Base-by-base conservation (phyloP, 35 echinoderm and acorn worm species). In the Ophioderma brevispina region DNA sequence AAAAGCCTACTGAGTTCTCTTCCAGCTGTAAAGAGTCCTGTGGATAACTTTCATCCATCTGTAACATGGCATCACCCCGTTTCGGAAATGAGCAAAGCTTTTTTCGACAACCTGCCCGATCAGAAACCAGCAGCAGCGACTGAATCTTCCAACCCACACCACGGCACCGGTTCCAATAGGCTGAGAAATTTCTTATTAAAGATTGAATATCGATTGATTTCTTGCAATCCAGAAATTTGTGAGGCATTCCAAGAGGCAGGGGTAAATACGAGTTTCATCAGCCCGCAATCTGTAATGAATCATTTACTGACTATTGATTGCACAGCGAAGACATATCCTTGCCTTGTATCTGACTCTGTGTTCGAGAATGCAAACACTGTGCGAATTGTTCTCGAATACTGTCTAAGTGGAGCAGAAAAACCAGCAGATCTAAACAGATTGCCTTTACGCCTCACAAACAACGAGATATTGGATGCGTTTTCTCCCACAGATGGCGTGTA, bases 381-480 rank as follows among this genome's bases (percentile, higher is more conserved):
- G 18, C 8, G 21, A 1, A 52, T 46, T 13, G 3, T 52, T 21
- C 55, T 84, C 17, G 41, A 52, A 5, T 84, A 84, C 81, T 84
- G 81, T 42, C 81, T 84, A 6, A 46, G 50, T 1, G 42, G n/a
- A 31, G 33, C 50, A 21, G 23, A 40, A 25, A 49, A 55, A 6
- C 81, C 81, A 32, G 6, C 38, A 1, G 81, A 84, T 3, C 81
- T 84, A 5, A 33, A 52, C 55, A 42, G 81, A 15, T 55, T 84
- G 32, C 81, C 81, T 1, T 32, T 84, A 32, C 1, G 41, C 30
- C 81, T 84, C 0, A 46, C 81, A 2, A 55, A 52, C 34, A 42
- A 40, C 23, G 41, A 42, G 6, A 52, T 28, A 40, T 46, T 84
- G 46, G 10, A 46, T 46, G 18, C n/a, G 21, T 21, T 84, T 34